Evolutionary conservation across 2,797 vertebrate genomes (phyloP), one percentile per base, ranked within the genome.

Genomic region (Notolabrus celidotus): DNA sequence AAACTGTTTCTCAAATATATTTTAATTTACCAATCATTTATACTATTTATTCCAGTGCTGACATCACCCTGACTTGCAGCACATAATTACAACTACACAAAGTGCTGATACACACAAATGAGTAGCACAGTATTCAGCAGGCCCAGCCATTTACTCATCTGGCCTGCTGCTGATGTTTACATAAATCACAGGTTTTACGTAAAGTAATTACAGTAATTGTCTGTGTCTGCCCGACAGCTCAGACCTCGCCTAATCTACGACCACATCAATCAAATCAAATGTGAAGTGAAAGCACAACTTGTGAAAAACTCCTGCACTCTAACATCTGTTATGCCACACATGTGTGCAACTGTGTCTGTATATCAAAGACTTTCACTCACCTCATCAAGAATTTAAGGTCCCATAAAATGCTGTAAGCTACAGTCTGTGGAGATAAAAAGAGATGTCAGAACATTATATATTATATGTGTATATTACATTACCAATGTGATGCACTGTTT

Each of bases 321-420:
- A 12, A 14, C 11, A 6, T 11, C 20, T 46, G 46, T 46, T 12
- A 22, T 22, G 43, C 43, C 20, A 23, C 10, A 42, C 8, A 14
- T 14, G 12, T 22, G 9, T 22, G n/a, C n/a, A n/a, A n/a, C n/a
- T n/a, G n/a, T n/a, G n/a, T n/a, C n/a, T n/a, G n/a, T n/a, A n/a
- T n/a, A n/a, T n/a, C n/a, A 36, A 5, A 11, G 7, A 33, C 17
- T n/a, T 41, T 50, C 36, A 82, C 96, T 25, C 91, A 99, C 98
- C 98, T 98, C 97, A 99, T 97, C 93, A 99, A 88, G 92, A 99
- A 99, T 87, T 99, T 99, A 73, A 99, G 90, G 86, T 99, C 98
- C 98, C 98, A 99, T 83, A 99, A 92, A 90, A 99, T 99, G 93
- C 98, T 99, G 93, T 99, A 99, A 38, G 97, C 98, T 61, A 99